Evolutionary conservation across 2,797 vertebrate species (phyloP).

Genomic region (Sebastes iracundus): DNA sequence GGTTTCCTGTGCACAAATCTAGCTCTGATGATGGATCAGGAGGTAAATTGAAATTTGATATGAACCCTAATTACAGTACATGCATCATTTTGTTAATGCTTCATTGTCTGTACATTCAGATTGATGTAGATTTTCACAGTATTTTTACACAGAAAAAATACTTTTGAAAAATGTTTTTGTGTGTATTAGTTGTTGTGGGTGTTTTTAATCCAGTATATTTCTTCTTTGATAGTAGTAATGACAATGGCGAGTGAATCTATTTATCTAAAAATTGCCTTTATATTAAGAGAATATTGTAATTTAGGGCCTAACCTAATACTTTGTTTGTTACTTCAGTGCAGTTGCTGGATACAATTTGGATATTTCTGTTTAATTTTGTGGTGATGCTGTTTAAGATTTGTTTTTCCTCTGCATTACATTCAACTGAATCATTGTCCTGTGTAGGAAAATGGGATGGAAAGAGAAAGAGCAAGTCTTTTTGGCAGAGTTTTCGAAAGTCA

Average conservation of each 20-base stretch:
- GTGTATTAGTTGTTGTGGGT: not conserved
- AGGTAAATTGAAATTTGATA: conserved; percentile 81
- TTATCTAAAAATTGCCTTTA: not conserved
- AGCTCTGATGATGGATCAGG: conserved; percentile 93
- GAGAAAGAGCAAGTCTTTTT: conserved; percentile 96
- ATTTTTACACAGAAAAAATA: not conserved
- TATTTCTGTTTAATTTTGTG: not conserved
- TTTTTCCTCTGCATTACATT: conserved; percentile 1
- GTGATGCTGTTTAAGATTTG: conserved; percentile 8
- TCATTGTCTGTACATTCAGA: not conserved
- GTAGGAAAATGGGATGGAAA: conserved; percentile 94
- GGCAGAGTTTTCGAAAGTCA: conserved; percentile 95
- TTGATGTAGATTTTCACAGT: not conserved
- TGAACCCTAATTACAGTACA: not conserved
- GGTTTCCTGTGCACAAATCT: conserved; percentile 92
- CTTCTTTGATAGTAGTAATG: not conserved
- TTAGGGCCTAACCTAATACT: not conserved
- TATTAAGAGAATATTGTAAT: not conserved
- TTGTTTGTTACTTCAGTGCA: not conserved
- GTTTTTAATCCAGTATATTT: not conserved
- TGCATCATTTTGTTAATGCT: not conserved
- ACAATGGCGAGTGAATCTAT: not conserved
- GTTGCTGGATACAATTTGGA: not conserved
- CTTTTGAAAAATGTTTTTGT: not conserved
- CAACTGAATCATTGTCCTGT: not conserved